phyloP scores from a whole-genome alignment of 1,140 invertebrate species.

The Saccostrea cuccullata region DNA sequence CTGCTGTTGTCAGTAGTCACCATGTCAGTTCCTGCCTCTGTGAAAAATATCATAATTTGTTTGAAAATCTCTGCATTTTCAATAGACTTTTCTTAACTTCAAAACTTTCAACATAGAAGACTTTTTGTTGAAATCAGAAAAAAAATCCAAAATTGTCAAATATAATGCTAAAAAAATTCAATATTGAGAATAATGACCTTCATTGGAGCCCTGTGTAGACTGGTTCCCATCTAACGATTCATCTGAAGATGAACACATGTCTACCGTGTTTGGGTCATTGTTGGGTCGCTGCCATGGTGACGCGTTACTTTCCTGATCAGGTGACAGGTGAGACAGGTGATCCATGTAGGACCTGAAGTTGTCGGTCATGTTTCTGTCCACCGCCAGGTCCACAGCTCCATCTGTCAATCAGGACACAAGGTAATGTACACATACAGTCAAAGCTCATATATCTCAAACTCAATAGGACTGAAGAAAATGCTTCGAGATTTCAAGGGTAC shows the following conservation, averaged over 20 bases:
- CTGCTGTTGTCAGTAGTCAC: conserved; percentile 2
- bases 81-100: neutral
- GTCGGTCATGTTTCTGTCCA: conserved; percentile 58
- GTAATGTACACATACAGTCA: neutral
- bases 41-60: neutral
- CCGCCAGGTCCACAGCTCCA: neutral
- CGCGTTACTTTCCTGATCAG: conserved; percentile 46
- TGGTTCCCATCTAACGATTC: neutral
- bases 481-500: too few species aligned
- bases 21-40: neutral
- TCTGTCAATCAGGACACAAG: neutral
- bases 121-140: too few species aligned
- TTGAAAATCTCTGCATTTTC: neutral
- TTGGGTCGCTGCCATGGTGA: conserved; percentile 30
- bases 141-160: neutral
- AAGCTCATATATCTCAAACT: too few species aligned
- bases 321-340: conserved; percentile 65
- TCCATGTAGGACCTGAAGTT: conserved; percentile 69
- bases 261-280: conserved; percentile 39
- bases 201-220: neutral
- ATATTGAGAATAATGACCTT: neutral
- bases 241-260: conserved; percentile 60
- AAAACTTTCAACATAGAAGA: neutral
- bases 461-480: too few species aligned
- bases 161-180: neutral